Evolutionary conservation across 2,113 vertebrate species (phyloP), one percentile per base, ranked within the genome.

Genomic region (Cololabis saira): DNA sequence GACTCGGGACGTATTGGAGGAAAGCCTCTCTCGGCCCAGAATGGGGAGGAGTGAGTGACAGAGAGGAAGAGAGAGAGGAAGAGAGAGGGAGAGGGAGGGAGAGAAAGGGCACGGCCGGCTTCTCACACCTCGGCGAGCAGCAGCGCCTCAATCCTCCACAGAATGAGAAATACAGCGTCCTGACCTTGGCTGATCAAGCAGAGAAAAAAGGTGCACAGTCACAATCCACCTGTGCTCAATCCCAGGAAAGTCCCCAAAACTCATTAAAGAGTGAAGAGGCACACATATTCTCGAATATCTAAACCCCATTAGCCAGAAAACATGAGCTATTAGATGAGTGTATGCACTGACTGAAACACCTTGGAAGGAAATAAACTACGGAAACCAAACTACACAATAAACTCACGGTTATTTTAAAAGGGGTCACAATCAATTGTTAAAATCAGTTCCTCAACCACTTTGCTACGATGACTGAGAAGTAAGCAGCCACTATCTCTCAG

Each of bases 1-100:
- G 60, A 76, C 65, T 77, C 72, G 30, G 78, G 78, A 84, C 64
- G 61, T 74, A 76, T 87, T 86, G 82, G 73, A 76, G 62, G 77
- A 76, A 79, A 63, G 78, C 66, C 75, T 81, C 44, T 48, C 55
- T 73, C 72, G 68, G 60, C 53, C 45, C 19, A 15, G 57, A 67
- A 50, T 13, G 14, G 13, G 61, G n/a, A 27, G 22, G 78, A 63
- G 50, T 71, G 81, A 67, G 50, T 64, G 73, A 69, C 10, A 30
- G 66, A 70, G 48, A 65, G 52, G 60, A 71, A 66, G 15, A 50
- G 56, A 69, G 30, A 69, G 37, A 45, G 47, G 67, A 24, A 57
- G 59, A 65, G 30, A 69, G 15, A 43, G 49, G 30, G 69, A 65
- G 24, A 50, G 55, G 71, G 43, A 70, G 50, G 58, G n/a, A 66